phyloP scores from a whole-genome alignment of 2,113 vertebrate species.

The Ardeotis arabs region DNA sequence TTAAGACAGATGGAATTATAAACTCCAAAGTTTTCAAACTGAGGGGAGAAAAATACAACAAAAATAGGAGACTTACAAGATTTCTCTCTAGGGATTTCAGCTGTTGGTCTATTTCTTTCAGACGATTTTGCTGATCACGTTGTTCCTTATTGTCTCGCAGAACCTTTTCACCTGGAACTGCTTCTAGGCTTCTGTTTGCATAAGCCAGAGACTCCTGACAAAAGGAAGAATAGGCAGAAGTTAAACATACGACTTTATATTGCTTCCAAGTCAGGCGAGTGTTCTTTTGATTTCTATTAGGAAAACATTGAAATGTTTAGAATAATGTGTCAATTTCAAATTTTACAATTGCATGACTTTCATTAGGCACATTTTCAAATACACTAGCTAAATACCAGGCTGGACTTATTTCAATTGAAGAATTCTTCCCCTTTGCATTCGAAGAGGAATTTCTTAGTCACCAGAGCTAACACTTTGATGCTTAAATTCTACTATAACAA shows the following conservation, averaged over 20 bases:
- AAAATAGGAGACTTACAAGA: slow-evolving; percentile 50
- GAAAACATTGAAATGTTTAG: not conserved
- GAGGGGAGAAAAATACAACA: not conserved
- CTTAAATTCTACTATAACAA: not conserved
- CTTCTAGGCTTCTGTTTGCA: slow-evolving; percentile 69
- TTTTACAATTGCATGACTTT: not conserved
- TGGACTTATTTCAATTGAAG: not conserved
- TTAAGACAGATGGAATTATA: not conserved
- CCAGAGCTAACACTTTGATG: not conserved
- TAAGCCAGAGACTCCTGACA: slow-evolving; percentile 73
- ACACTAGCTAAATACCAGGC: not conserved
- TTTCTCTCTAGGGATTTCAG: slow-evolving; percentile 79
- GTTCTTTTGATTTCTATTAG: not conserved
- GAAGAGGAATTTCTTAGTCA: not conserved
- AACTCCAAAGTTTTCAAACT: not conserved
- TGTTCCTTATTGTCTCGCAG: slow-evolving; percentile 83
- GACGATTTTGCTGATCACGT: slow-evolving; percentile 80
- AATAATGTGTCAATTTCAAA: not conserved
- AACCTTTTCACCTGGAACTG: slow-evolving; percentile 83
- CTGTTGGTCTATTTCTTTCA: slow-evolving; percentile 87
- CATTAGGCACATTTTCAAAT: not conserved
- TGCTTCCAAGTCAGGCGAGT: not conserved
- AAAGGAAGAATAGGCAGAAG: slow-evolving; percentile 45
- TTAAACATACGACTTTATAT: not conserved
- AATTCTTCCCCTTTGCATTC: not conserved